Conservation (phyloP, 2,888 invertebrate genomes). For the Orthosia incerta region DNA sequence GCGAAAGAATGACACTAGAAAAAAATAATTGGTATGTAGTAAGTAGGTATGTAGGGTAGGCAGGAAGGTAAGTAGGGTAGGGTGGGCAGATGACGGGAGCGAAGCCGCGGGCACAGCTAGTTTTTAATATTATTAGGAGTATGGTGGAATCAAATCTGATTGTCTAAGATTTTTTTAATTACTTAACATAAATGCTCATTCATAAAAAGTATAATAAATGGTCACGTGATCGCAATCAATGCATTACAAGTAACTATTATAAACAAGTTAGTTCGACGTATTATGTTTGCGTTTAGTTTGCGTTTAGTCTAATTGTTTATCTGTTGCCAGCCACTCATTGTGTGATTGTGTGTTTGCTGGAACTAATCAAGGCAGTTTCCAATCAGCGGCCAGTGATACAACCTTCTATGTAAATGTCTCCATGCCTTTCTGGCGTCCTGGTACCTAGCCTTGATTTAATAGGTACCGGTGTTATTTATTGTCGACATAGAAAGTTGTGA, state of each 20-base stretch:
- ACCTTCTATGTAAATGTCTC: slow-evolving; percentile 50
- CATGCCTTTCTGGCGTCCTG: slow-evolving; percentile 46
- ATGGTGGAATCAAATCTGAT: no score
- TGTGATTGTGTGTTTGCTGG: slow-evolving; percentile 56
- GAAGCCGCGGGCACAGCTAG: no score
- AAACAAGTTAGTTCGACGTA: slow-evolving; percentile 53
- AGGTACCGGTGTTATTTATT: not conserved
- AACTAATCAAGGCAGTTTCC: slow-evolving; percentile 66
- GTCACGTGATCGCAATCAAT: slow-evolving; percentile 27
- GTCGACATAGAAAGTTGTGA: no score
- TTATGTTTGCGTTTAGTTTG: slow-evolving; percentile 58
- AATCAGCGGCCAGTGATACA: slow-evolving; percentile 52
- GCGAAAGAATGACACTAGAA: no score
- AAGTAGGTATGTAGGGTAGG: no score
- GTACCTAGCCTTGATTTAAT: slow-evolving; percentile 36
- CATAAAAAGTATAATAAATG: slow-evolving; percentile 1
- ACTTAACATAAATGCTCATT: not conserved
- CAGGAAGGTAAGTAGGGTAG: no score
- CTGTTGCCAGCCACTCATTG: slow-evolving; percentile 52
- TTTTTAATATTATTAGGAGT: no score
- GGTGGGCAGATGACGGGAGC: no score
- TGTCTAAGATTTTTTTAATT: no score
- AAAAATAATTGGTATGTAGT: no score
- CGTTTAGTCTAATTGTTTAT: slow-evolving; percentile 64
- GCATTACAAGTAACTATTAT: slow-evolving; percentile 42